Base-by-base conservation (phyloP, 2,888 invertebrate genomes). In the Apeira syringaria region DNA sequence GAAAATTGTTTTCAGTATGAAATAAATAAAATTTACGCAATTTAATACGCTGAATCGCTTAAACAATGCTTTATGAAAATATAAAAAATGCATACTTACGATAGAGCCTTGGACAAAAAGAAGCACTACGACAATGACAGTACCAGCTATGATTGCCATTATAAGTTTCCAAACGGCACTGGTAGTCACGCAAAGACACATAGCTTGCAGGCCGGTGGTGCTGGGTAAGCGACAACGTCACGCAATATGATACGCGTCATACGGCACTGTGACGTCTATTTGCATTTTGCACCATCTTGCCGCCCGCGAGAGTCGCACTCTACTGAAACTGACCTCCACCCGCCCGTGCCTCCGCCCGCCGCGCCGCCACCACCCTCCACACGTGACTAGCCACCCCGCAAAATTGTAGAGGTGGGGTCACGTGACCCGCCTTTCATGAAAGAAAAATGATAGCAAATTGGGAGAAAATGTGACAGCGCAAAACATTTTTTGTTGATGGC, bases 121-220 rank as follows among this genome's bases (percentile, higher is more conserved):
- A 3, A 35, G 27, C 1, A 30, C 30, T 17, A 33, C 10, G 6
- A 36, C 31, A 28, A 46, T 5, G 1, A 40, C 7, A 40, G 17
- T 25, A 35, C 27, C 27, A 27, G 35, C 6, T 0, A 25, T 25
- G 8, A 46, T 18, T 34, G 39, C 39, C 45, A 46, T 45, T 9
- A 35, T 46, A 30, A 46, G 18, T 24, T 46, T 46, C 31, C 39
- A 39, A 31, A 13, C 18, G 6, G 12, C 37, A 7, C 44, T n/a
- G 2, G 15, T 12, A 7, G 45, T 36, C 22, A 31, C 29, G 10
- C 43, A 38, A 37, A 25, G 7, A 40, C 45, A 40, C 45, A 45
- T 45, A 39, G 39, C 30, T 38, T 17, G 27, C 26, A 27, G 34
- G 34, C 22, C 9, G 22, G 28, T 15, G 15, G 8, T 28, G 33